Percentiles rank a stretch among this genome's conserved stretches.
These are phyloP conservation scores for Automeris io DNA, from an alignment of 2,888 invertebrate genomes.

Conservation along the genomic window DNA sequence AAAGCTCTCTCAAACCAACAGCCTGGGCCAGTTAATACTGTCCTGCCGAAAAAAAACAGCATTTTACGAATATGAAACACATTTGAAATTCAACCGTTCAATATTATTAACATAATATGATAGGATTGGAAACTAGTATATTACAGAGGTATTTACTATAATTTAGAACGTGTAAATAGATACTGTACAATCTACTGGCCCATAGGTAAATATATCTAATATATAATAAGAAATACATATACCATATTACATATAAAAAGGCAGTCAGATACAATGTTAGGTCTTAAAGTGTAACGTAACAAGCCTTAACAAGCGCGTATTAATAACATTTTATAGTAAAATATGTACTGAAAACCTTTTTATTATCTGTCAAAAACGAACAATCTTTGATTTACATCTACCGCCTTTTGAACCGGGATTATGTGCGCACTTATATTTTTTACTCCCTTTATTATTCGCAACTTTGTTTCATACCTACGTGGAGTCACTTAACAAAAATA, in stretches of 20 bases:
- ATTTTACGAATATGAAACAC: too few species aligned
- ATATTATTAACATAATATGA: too few species aligned
- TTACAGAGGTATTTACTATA: too few species aligned
- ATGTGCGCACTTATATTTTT: conserved; percentile 58
- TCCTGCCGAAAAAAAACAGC: too few species aligned
- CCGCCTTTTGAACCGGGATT: conserved; percentile 50
- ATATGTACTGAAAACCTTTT: conserved; percentile 20
- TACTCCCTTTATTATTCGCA: conserved; percentile 60
- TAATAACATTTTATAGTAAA: conserved; percentile 3
- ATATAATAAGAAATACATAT: too few species aligned
- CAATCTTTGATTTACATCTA: conserved; percentile 66
- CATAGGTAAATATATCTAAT: too few species aligned
- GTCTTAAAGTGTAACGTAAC: background rate
- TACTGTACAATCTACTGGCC: too few species aligned
- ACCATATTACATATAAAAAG: background rate
- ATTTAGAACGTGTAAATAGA: too few species aligned
- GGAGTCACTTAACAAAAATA: conserved; percentile 69
- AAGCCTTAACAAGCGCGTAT: background rate
- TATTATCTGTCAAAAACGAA: conserved; percentile 45
- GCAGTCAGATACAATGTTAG: background rate
- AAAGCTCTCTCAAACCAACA: too few species aligned
- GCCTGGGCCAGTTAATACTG: too few species aligned
- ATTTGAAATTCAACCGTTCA: too few species aligned
- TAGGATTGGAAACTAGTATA: too few species aligned
- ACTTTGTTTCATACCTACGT: conserved; percentile 54